A percentile compares a stretch with the other conserved stretches of the same genome.
These are phyloP conservation scores for Pristionchus entomophagus DNA, from an alignment of 2,888 invertebrate species.

Conservation along the genomic window DNA sequence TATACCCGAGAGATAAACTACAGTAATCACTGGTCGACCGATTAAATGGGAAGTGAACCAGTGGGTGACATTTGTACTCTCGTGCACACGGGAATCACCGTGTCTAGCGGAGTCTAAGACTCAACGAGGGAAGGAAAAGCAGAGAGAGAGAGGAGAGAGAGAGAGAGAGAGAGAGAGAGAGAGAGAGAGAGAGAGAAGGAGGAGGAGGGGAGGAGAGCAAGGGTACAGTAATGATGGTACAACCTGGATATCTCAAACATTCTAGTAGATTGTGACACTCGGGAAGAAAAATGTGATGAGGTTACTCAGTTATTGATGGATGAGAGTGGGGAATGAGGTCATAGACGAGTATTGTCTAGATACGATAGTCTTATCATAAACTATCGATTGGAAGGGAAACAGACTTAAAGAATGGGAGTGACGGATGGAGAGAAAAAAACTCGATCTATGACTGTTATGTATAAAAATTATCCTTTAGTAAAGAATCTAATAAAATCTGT, in stretches of 20 bases:
- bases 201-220: background rate
- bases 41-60: slow-evolving; percentile 17
- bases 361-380: slow-evolving; percentile 28
- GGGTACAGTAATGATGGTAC: background rate
- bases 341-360: slow-evolving; percentile 30
- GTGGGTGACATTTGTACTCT: slow-evolving; percentile 38
- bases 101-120: slow-evolving; percentile 35
- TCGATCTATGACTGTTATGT: background rate
- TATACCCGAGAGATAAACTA: slow-evolving; percentile 42
- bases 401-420: background rate
- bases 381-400: background rate
- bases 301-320: slow-evolving; percentile 35
- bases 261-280: slow-evolving; percentile 39
- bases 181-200: background rate
- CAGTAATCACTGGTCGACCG: slow-evolving; percentile 18
- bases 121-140: background rate
- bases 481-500: slow-evolving; percentile 19
- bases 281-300: background rate
- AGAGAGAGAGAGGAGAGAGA: background rate
- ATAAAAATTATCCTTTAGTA: slow-evolving; percentile 25
- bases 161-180: background rate
- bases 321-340: background rate
- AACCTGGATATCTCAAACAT: background rate
- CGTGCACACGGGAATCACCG: slow-evolving; percentile 9
- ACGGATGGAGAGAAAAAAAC: slow-evolving; percentile 8